These are phyloP conservation scores for Lutjanus erythropterus DNA, from an alignment of 2,113 vertebrate genomes.

Conservation along the genomic window DNA sequence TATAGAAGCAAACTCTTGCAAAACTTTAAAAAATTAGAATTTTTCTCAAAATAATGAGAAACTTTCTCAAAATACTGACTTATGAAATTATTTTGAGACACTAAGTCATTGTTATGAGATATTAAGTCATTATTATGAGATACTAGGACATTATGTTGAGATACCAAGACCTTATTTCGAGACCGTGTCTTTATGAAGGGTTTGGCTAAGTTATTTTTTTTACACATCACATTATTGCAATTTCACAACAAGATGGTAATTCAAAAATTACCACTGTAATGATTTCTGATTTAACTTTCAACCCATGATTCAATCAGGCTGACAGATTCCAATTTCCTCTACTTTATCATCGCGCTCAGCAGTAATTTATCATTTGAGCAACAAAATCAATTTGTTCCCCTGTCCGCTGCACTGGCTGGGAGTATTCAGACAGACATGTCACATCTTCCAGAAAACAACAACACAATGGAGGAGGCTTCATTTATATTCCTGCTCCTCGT, in stretches of 20 bases:
- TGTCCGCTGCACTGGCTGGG: constrained; percentile 65
- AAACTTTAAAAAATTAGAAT: no score
- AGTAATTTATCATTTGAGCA: constrained; percentile 79
- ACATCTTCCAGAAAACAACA: constrained; percentile 71
- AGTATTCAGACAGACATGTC: constrained; percentile 73
- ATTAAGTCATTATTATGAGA: no score
- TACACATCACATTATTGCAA: constrained; percentile 52
- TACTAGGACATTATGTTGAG: no score
- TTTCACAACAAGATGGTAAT: constrained; percentile 62
- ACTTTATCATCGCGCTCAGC: constrained; percentile 72
- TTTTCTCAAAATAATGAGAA: no score
- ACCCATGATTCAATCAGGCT: constrained; percentile 73
- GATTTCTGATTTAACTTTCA: constrained; percentile 76
- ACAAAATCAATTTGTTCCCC: constrained; percentile 83
- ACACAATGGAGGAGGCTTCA: constrained; percentile 73
- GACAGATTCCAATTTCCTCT: constrained; percentile 79
- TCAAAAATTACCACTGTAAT: constrained; percentile 67
- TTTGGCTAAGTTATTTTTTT: constrained; percentile 50
- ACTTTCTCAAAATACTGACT: no score
- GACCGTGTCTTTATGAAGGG: neutral
- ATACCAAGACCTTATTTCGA: no score
- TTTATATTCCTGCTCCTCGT: constrained; percentile 71
- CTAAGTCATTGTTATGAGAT: no score
- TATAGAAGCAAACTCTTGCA: no score
- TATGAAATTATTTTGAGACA: no score